Evolutionary conservation across 2,113 vertebrate species (phyloP), one percentile per base, ranked within the genome.

Genomic region (Lophotis ruficrista): DNA sequence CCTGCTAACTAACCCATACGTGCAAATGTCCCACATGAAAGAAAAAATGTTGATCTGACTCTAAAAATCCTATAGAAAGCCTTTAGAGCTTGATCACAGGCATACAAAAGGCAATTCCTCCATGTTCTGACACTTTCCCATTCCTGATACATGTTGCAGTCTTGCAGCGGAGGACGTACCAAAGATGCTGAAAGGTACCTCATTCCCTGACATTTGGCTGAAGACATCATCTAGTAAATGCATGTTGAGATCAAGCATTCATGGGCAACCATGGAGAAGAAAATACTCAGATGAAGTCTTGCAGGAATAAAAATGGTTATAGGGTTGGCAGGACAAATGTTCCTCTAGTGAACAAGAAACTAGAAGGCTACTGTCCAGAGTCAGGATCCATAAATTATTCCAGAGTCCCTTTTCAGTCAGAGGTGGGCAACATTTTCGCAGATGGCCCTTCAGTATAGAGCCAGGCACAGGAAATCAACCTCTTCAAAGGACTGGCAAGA

Each of bases 401-500:
- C 14, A 41, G 89, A 91, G 25, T 47, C 4, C 10, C 5, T 50
- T 68, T 94, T 38, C 31, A 56, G 47, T 7, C 51, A 53, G 14
- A 68, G 5, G 2, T 0, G 5, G 18, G 4, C 5, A 35, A 43
- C 3, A 1, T 45, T 56, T 86, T 75, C 54, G 15, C 11, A 70
- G 54, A 83, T 53, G 60, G 1, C 4, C 31, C 7, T 89, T 25
- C 9, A 43, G 23, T 30, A 43, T 14, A 35, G 22, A 79, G 5
- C 4, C 65, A 89, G 8, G 14, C 9, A 56, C 38, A 28, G 8
- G 12, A 87, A 94, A 62, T 50, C 17, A 89, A 2, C 4, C 43
- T 60, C 27, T 83, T 73, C 50, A 93, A 76, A 80, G 31, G 12
- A 50, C 2, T 83, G 25, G 2, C 15, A 77, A 53, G 16, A 68